Evolutionary conservation across 2,888 invertebrate genomes (phyloP).

Genomic region (Epinotia demarniana): DNA sequence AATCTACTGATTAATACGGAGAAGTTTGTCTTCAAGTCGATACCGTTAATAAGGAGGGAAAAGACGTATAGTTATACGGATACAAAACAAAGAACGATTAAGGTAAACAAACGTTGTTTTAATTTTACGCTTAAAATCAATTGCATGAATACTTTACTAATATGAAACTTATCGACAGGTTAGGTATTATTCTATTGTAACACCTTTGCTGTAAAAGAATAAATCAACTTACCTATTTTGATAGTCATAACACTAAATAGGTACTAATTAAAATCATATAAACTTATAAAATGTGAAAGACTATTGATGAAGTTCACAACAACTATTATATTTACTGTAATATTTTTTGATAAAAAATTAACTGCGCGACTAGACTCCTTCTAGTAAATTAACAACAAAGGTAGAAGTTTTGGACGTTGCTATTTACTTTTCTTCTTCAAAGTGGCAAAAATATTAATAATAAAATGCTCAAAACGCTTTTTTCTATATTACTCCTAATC

Average conservation of each 20-base stretch:
- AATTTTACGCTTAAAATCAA: neutral
- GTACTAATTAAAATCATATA: too few relatives aligned
- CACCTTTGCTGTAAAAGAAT: too few relatives aligned
- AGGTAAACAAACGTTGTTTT: constrained; percentile 58
- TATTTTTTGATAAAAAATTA: neutral
- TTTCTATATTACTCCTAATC: neutral
- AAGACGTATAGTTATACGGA: constrained; percentile 74
- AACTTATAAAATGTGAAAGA: too few relatives aligned
- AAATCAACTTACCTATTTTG: too few relatives aligned
- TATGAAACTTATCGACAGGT: neutral
- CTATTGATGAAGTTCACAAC: too few relatives aligned
- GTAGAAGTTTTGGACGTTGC: neutral
- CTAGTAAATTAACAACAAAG: neutral
- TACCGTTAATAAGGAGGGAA: constrained; percentile 68
- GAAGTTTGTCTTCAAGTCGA: constrained; percentile 63
- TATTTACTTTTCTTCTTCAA: too few relatives aligned
- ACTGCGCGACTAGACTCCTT: neutral
- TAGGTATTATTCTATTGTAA: too few relatives aligned
- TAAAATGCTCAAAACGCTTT: too few relatives aligned
- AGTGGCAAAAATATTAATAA: neutral
- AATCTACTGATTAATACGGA: constrained; percentile 74
- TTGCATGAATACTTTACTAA: neutral
- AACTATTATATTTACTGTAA: too few relatives aligned
- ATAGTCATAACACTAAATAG: too few relatives aligned
- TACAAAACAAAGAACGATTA: constrained; percentile 70